Conservation (phyloP, 2,113 vertebrate genomes). For the Terrapene triunguis region DNA sequence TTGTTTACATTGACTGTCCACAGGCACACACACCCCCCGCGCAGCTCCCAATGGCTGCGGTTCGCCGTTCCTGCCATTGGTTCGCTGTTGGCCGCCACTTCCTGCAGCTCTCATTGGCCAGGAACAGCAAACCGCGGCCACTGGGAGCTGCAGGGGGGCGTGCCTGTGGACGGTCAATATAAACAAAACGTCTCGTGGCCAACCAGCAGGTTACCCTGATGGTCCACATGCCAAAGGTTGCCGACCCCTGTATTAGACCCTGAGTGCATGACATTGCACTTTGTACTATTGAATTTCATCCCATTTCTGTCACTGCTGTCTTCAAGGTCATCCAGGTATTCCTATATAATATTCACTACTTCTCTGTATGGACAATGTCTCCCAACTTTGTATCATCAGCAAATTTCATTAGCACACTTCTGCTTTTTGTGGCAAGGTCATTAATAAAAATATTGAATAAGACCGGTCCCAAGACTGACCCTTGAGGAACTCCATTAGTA, state of each 20-base stretch:
- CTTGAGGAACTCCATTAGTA: background rate
- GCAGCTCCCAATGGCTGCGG: too few relatives aligned
- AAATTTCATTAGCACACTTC: background rate
- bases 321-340: background rate
- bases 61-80: too few relatives aligned
- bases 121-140: too few relatives aligned
- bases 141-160: too few relatives aligned
- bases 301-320: background rate
- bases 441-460: background rate
- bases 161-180: too few relatives aligned
- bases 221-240: too few relatives aligned
- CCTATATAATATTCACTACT: background rate
- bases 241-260: background rate
- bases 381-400: background rate
- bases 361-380: background rate
- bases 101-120: too few relatives aligned
- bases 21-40: too few relatives aligned
- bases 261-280: background rate
- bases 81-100: too few relatives aligned
- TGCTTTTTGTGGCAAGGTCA: background rate
- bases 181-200: too few relatives aligned
- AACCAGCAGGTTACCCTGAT: too few relatives aligned
- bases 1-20: too few relatives aligned
- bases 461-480: background rate
- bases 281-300: background rate